Base-by-base conservation (phyloP, 2,113 vertebrate genomes). In the Prunella fulvescens region DNA sequence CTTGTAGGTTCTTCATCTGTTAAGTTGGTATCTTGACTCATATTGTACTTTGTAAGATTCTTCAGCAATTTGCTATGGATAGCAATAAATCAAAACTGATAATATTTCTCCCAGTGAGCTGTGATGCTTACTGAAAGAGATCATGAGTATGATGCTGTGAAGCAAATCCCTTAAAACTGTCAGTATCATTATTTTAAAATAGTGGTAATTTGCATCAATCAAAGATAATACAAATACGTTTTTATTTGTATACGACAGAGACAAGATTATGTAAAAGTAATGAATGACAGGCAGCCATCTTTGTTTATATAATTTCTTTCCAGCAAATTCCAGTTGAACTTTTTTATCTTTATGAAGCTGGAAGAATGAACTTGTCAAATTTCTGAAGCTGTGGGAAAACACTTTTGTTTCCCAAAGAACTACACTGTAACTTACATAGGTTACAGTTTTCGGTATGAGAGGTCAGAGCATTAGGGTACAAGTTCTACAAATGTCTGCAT, bases 21-120 rank as follows among this genome's bases (percentile, higher is more conserved):
- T 83, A 62, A 40, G 20, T 48, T 6, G 7, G 18, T 79, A 65
- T 91, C 44, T 91, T 91, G 44, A 51, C n/a, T 62, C 6, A 5
- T 47, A 12, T 57, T 81, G 24, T 67, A 40, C 11, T 86, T 92
- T 3, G 1, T 84, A 74, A 85, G 73, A 87, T 24, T 64, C 47
- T 64, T 81, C 70, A 85, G 37, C 57, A 24, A 7, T 67, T 64
- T 40, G 24, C 66, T 80, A 81, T 81, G 66, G 14, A 35, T 56
- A 94, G 44, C 57, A 91, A 3, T 94, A 88, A 95, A 90, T 91
- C 80, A 94, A 78, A 92, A 51, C 19, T 40, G 77, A 45, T 94
- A 81, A n/a, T 74, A 51, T 14, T 78, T n/a, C 25, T 93, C 17
- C 28, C 39, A 73, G 60, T 76, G 57, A 81, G n/a, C 53, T 82